Evolutionary conservation across 2,888 invertebrate genomes (phyloP), one percentile per base, ranked within the genome.

Genomic region (Coleophora deauratella): DNA sequence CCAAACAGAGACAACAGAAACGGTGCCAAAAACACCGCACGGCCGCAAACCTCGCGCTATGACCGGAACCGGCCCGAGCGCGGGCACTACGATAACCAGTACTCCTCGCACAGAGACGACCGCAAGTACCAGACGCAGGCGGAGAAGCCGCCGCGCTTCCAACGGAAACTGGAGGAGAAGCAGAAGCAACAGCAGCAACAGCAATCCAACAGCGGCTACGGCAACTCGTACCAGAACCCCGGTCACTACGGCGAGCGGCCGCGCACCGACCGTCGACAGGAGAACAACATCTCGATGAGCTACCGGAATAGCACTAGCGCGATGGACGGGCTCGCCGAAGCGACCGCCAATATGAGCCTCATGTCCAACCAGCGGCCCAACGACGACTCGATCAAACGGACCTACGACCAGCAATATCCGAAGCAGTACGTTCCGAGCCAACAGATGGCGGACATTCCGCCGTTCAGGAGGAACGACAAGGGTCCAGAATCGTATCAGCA

Each of bases 61-160:
- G 85, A 81, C 12, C 64, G 76, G 44, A 59, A 76, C 27, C 64
- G 69, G 42, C 57, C 69, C 38, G 81, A 81, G 8, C 54, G 80
- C 42, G 72, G 73, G n/a, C 67, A 74, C 52, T 76, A 66, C 53
- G 82, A 82, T 33, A 72, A 65, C 46, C 70, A 76, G 43, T 66
- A 68, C 45, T 46, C 59, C 11, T 58, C 72, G 11, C 70, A 79
- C 37, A 60, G 76, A 49, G 85, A 76, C 12, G 78, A 74, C 31
- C 73, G 73, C 46, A 85, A 76, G 50, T 85, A 84, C 47, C 81
- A 79, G 49, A 54, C 68, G 1, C 80, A 81, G 45, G 79, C 71
- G 45, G 88, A 88, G 55, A 89, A 88, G 55, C 89, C 90, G 14
- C 90, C 90, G 3, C 71, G 90, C 44, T 90, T 90, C 61, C 90